Evolutionary conservation across 2,888 invertebrate species (phyloP).

Genomic region (Meganola albula): DNA sequence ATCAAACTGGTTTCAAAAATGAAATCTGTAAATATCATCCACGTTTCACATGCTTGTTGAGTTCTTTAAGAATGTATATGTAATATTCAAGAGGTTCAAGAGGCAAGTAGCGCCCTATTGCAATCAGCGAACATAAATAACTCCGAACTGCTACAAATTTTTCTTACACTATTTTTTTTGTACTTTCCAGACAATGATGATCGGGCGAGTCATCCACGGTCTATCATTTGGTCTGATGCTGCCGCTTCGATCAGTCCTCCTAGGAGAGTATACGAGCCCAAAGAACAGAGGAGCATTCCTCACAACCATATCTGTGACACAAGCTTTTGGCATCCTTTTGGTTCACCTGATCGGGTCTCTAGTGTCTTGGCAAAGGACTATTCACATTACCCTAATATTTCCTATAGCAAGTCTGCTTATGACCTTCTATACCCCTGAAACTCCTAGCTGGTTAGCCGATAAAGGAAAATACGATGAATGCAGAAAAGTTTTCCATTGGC

Average conservation of each 20-base stretch:
- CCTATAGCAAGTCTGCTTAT: slow-evolving; percentile 62
- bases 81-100: too few species aligned
- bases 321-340: slow-evolving; percentile 78
- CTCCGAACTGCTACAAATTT: too few species aligned
- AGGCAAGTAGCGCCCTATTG: too few species aligned
- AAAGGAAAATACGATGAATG: slow-evolving; percentile 74
- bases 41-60: too few species aligned
- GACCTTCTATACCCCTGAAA: slow-evolving; percentile 71
- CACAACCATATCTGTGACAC: slow-evolving; percentile 75
- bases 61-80: too few species aligned
- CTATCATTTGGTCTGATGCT: slow-evolving; percentile 71
- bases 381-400: slow-evolving; percentile 61
- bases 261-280: slow-evolving; percentile 78
- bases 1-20: too few species aligned
- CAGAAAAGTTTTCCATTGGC: slow-evolving; percentile 71
- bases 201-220: slow-evolving; percentile 53
- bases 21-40: too few species aligned
- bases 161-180: too few species aligned
- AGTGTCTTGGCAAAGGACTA: slow-evolving; percentile 74
- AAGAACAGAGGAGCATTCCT: slow-evolving; percentile 79
- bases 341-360: slow-evolving; percentile 80
- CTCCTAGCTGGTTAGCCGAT: slow-evolving; percentile 80
- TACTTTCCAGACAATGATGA: slow-evolving; percentile 42
- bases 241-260: slow-evolving; percentile 65
- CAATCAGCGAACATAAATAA: too few species aligned